Evolutionary conservation across 2,113 vertebrate genomes (phyloP).

Genomic region (Cromileptes altivelis): DNA sequence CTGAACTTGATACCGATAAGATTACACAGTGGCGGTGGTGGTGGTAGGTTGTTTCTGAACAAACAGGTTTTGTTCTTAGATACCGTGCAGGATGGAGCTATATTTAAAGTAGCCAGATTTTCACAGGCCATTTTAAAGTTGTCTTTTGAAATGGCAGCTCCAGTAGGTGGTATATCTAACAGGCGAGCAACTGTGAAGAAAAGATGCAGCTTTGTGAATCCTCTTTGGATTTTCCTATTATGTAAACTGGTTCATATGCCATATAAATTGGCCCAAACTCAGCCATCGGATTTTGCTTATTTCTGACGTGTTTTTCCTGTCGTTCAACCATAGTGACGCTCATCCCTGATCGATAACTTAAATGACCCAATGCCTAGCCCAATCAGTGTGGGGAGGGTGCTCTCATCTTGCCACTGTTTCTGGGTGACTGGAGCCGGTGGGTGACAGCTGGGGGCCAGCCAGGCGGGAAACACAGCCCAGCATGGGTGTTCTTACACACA

Average conservation of each 20-base stretch:
- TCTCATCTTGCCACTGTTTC: constrained; percentile 54
- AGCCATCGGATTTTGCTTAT: neutral
- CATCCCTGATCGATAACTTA: neutral
- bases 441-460: constrained; percentile 63
- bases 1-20: constrained; percentile 35
- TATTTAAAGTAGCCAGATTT: constrained; percentile 37
- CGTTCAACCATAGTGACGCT: neutral
- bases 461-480: constrained; percentile 53
- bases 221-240: neutral
- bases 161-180: neutral
- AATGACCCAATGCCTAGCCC: neutral
- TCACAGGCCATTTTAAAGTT: constrained; percentile 11
- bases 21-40: constrained; percentile 15
- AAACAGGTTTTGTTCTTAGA: constrained; percentile 27
- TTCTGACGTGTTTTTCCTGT: neutral
- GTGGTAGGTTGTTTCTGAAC: neutral
- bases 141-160: constrained; percentile 2
- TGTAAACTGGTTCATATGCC: neutral
- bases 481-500: constrained; percentile 15
- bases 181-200: neutral
- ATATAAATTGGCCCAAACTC: neutral
- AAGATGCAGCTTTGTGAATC: neutral
- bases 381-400: constrained; percentile 31
- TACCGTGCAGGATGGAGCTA: neutral
- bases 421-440: constrained; percentile 57